Evolutionary conservation across 2,113 vertebrate species (phyloP).

Genomic region (Theristicus caerulescens): DNA sequence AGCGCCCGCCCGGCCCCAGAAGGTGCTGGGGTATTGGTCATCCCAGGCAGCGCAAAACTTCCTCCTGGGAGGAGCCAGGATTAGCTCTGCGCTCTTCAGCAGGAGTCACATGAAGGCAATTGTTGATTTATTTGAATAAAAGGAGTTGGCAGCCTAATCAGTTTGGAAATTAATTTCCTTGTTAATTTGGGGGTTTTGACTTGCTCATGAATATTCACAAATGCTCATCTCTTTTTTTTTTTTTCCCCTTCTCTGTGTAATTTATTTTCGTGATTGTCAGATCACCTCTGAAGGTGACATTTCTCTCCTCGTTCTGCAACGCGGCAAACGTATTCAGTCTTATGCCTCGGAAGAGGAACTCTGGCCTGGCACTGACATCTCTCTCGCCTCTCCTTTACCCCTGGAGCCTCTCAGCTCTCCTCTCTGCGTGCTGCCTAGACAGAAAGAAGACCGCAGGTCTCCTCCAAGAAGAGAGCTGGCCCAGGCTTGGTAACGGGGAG

Average conservation of each 20-base stretch:
- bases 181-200: conserved; percentile 64
- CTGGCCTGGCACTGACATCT: background rate
- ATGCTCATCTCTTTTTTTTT: background rate
- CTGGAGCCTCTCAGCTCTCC: background rate
- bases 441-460: background rate
- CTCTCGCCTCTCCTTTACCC: background rate
- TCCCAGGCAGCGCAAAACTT: background rate
- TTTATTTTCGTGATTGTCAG: conserved; percentile 63
- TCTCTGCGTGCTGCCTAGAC: background rate
- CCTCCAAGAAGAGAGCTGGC: background rate
- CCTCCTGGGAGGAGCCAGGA: background rate
- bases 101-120: conserved; percentile 48
- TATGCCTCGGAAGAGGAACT: background rate
- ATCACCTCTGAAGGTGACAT: conserved; percentile 70
- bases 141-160: conserved; percentile 68
- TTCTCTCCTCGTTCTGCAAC: conserved; percentile 2
- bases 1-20: background rate
- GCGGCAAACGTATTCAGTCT: background rate
- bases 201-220: conserved; percentile 70
- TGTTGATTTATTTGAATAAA: conserved; percentile 70
- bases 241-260: background rate
- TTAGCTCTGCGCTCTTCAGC: background rate
- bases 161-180: conserved; percentile 70
- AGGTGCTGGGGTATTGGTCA: background rate
- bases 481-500: background rate